Percentiles rank a stretch among this genome's conserved stretches.
These are phyloP conservation scores for Ectobius pallidus DNA, from an alignment of 2,888 invertebrate genomes.

Conservation along the genomic window DNA sequence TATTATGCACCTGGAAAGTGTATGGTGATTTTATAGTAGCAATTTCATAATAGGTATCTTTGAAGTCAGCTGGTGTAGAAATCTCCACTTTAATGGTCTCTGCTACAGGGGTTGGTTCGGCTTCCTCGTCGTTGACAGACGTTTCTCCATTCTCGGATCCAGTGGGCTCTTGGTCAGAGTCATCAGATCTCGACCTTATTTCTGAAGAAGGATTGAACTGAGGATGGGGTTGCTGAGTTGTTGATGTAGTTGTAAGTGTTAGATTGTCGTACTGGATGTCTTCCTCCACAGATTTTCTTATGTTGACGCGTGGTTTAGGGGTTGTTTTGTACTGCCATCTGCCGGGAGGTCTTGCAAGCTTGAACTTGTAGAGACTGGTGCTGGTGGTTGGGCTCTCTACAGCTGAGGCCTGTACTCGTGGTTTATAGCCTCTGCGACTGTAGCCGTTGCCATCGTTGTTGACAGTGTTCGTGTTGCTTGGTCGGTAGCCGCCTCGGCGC, in stretches of 20 bases:
- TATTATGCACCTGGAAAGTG: conserved; percentile 76
- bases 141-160: conserved; percentile 58
- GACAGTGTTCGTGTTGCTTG: conserved; percentile 48
- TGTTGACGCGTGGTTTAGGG: conserved; percentile 83
- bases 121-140: conserved; percentile 61
- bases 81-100: conserved; percentile 89
- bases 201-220: not conserved
- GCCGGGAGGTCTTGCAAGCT: conserved; percentile 80
- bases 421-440: conserved; percentile 70
- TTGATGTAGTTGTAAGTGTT: conserved; percentile 56
- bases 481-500: conserved; percentile 53
- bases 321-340: conserved; percentile 92
- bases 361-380: conserved; percentile 77
- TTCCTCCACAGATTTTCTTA: conserved; percentile 51
- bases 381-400: conserved; percentile 52
- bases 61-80: conserved; percentile 84
- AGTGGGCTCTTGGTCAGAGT: conserved; percentile 56
- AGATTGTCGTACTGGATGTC: conserved; percentile 17
- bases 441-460: conserved; percentile 19
- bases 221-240: conserved; percentile 48
- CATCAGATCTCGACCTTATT: conserved; percentile 44
- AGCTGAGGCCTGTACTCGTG: conserved; percentile 52
- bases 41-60: conserved; percentile 86
- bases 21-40: conserved; percentile 90
- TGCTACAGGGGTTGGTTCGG: conserved; percentile 61